These are phyloP conservation scores for Lynx canadensis DNA, from an alignment of 2,113 vertebrate genomes.

Conservation along the genomic window DNA sequence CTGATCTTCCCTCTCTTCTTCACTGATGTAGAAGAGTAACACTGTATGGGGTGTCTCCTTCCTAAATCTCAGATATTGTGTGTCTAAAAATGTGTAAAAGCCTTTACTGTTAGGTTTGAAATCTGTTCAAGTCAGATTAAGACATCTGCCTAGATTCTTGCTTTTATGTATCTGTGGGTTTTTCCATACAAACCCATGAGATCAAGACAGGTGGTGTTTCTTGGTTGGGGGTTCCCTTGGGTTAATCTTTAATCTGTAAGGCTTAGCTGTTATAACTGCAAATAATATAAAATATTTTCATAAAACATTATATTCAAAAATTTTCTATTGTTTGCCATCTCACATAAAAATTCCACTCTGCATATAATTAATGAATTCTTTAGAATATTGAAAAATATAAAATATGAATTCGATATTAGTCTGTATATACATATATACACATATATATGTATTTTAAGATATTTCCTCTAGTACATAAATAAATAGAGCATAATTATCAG, in stretches of 20 bases:
- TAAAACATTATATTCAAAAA: constrained; percentile 20
- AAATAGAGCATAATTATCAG: neutral
- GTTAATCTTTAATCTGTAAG: neutral
- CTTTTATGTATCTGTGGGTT: neutral
- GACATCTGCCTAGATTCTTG: neutral
- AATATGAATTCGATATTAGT: neutral
- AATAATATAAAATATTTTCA: neutral
- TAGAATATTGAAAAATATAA: neutral
- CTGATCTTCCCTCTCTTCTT: neutral
- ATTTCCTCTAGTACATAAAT: neutral
- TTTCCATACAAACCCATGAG: neutral
- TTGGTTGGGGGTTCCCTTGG: neutral
- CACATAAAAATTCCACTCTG: neutral
- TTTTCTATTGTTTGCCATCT: neutral
- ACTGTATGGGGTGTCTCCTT: neutral
- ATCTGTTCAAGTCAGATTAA: neutral
- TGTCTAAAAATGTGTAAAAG: neutral
- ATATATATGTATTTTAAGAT: neutral
- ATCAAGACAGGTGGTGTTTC: neutral
- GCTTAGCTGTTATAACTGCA: neutral
- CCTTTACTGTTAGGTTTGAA: neutral
- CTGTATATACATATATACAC: neutral
- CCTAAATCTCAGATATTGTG: neutral
- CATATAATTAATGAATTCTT: neutral
- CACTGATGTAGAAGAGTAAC: neutral